Percentiles rank a stretch among this genome's conserved stretches.
Evolutionary conservation across 2,797 vertebrate species (phyloP).

Genomic region (Lithobates sylvaticus): DNA sequence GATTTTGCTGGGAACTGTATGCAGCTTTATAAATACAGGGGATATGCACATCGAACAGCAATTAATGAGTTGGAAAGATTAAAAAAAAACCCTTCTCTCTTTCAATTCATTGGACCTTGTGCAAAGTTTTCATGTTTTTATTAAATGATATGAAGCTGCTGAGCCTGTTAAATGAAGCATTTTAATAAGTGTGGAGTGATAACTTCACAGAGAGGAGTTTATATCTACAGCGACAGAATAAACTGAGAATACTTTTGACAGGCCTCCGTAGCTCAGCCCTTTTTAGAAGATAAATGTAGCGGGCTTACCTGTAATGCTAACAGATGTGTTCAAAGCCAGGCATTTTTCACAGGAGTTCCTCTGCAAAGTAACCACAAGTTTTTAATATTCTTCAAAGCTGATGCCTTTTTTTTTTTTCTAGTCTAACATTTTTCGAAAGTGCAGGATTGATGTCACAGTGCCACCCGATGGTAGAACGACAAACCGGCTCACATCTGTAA

Average conservation of each 20-base stretch:
- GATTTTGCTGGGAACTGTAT: too few species aligned
- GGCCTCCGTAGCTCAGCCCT: constrained; percentile 6
- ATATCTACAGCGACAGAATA: constrained; percentile 8
- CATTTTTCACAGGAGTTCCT: constrained; percentile 31
- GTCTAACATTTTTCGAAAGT: not conserved
- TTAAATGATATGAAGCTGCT: constrained; percentile 6
- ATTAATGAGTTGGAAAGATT: too few species aligned
- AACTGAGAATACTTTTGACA: constrained; percentile 15
- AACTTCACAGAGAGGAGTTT: not conserved
- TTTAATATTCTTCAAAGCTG: constrained; percentile 31
- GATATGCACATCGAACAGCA: too few species aligned
- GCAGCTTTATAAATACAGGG: too few species aligned
- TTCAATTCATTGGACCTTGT: not conserved
- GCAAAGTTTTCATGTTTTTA: not conserved
- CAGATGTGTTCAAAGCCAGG: constrained; percentile 4
- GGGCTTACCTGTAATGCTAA: constrained; percentile 33
- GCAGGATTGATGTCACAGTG: constrained; percentile 15
- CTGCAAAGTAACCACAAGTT: constrained; percentile 39
- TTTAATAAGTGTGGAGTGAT: constrained; percentile 7
- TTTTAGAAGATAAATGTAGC: constrained; percentile 35
- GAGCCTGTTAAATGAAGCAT: constrained; percentile 21
- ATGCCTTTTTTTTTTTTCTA: not conserved
- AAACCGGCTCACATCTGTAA: not conserved
- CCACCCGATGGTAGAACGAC: constrained; percentile 48
- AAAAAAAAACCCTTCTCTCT: not conserved